Conservation (phyloP, 64 coral and sea anemone species). For the Dendrophyllia cribrosa region DNA sequence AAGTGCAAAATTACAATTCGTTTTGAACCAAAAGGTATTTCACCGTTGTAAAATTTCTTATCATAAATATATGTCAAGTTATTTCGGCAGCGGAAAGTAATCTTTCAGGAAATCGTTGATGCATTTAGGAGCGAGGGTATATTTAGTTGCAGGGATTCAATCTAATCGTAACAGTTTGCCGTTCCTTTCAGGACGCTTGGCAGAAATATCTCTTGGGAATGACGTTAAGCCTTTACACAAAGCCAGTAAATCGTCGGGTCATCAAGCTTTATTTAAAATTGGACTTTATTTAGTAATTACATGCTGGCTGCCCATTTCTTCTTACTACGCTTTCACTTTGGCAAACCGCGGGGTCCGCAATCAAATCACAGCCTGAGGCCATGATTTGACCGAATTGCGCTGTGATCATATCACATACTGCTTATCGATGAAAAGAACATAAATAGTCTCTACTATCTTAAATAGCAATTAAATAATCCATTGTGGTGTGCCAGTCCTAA, state of each 20-base stretch:
- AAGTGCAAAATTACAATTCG: not conserved
- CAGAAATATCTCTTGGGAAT: slow-evolving; percentile 21
- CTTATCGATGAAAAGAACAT: slow-evolving; percentile 13
- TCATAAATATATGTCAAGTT: not conserved
- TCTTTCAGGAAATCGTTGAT: not conserved
- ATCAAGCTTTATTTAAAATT: slow-evolving; percentile 28
- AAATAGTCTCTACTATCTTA: slow-evolving; percentile 47
- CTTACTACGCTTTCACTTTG: slow-evolving; percentile 2
- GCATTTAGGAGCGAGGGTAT: not conserved
- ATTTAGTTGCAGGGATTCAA: not conserved
- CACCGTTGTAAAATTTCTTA: not conserved
- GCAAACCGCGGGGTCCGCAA: slow-evolving; percentile 19
- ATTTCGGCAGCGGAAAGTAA: not conserved
- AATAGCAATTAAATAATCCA: slow-evolving; percentile 47
- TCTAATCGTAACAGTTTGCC: not conserved
- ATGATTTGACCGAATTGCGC: not conserved
- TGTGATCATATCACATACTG: slow-evolving; percentile 30
- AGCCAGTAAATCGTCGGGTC: not conserved
- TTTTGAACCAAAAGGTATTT: too few relatives aligned
- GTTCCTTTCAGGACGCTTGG: not conserved
- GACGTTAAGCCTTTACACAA: slow-evolving; percentile 6
- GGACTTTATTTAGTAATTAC: slow-evolving; percentile 48
- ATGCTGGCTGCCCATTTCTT: slow-evolving; percentile 27
- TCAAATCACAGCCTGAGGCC: slow-evolving; percentile 28
- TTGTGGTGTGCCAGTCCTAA: slow-evolving; percentile 27